These are phyloP conservation scores for Dryobota labecula DNA, from an alignment of 2,888 invertebrate genomes.

Conservation along the genomic window DNA sequence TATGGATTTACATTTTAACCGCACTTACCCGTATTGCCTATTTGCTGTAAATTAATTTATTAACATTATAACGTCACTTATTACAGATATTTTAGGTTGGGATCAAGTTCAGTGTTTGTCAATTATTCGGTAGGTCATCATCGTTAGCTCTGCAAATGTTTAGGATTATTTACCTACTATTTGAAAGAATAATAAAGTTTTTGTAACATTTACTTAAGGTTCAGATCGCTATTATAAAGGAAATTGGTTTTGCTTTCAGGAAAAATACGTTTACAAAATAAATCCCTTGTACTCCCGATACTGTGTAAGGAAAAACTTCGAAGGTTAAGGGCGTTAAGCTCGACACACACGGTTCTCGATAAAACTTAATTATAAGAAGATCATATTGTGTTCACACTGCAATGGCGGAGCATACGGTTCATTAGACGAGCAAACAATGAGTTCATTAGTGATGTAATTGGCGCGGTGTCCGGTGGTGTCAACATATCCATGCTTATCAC, in stretches of 20 bases:
- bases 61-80: constrained; percentile 38
- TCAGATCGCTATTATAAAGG: constrained; percentile 28
- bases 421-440: constrained; percentile 88
- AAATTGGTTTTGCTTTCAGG: constrained; percentile 41
- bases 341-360: constrained; percentile 24
- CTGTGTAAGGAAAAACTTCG: constrained; percentile 25
- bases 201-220: constrained; percentile 6
- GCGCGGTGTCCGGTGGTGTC: constrained; percentile 76
- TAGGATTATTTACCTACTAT: background rate
- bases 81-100: constrained; percentile 34
- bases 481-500: constrained; percentile 63
- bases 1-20: constrained; percentile 86
- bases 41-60: constrained; percentile 79
- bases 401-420: constrained; percentile 80
- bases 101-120: constrained; percentile 9
- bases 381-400: constrained; percentile 63
- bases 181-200: background rate
- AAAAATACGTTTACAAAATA: constrained; percentile 38
- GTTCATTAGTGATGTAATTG: constrained; percentile 89
- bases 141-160: background rate
- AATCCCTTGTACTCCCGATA: constrained; percentile 20
- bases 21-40: constrained; percentile 76
- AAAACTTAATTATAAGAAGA: constrained; percentile 69
- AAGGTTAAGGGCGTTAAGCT: constrained; percentile 43
- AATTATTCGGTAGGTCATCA: background rate